Percentiles rank a stretch among this genome's conserved stretches.
These are phyloP conservation scores for Gopherus flavomarginatus DNA, from an alignment of 2,113 vertebrate genomes.

Conservation along the genomic window DNA sequence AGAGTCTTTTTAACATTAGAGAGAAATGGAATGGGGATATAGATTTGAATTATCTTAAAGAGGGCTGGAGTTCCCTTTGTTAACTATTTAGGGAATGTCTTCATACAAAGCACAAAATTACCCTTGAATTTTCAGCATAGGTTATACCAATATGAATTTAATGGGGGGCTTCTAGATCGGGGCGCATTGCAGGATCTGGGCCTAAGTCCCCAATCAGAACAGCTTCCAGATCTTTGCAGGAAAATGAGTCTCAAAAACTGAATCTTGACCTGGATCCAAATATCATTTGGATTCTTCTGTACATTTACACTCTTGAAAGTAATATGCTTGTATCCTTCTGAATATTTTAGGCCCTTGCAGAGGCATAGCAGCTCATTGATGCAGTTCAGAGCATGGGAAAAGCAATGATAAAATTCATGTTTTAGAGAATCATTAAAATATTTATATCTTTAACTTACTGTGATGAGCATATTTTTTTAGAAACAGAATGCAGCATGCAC, in stretches of 20 bases:
- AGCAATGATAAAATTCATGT: not conserved
- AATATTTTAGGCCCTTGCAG: not conserved
- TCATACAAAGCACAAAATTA: rapidly evolving
- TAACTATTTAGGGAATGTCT: rapidly evolving
- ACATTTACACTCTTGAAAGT: rapidly evolving
- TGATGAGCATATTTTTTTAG: not conserved
- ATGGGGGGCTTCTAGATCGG: not conserved
- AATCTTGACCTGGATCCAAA: not conserved
- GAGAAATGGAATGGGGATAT: rapidly evolving
- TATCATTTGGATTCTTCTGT: not conserved
- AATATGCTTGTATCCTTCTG: not conserved
- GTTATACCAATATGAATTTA: not conserved
- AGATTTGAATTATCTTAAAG: not conserved
- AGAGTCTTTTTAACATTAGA: no score
- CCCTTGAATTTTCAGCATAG: rapidly evolving
- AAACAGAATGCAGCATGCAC: not conserved
- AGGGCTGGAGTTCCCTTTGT: rapidly evolving
- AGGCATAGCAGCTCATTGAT: not conserved
- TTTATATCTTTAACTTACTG: not conserved
- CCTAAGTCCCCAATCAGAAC: rapidly evolving
- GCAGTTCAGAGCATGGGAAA: rapidly evolving
- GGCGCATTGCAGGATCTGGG: rapidly evolving
- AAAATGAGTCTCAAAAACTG: rapidly evolving
- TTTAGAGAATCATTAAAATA: not conserved
- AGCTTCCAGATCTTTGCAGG: rapidly evolving